These are phyloP conservation scores for Heliconius hewitsoni DNA, from an alignment of 1,140 invertebrate species.

Conservation along the genomic window DNA sequence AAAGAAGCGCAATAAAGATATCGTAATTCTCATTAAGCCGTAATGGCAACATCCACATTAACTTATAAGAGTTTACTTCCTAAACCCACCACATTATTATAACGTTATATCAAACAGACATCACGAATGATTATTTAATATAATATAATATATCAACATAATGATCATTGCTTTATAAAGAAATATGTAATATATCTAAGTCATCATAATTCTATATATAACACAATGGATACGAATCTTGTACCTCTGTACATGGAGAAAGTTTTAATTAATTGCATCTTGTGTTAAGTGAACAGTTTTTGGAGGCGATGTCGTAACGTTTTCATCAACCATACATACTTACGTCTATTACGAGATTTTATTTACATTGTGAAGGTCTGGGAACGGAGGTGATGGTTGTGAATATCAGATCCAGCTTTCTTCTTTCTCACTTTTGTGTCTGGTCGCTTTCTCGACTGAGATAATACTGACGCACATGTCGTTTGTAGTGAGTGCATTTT, in stretches of 20 bases:
- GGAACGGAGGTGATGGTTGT: conserved; percentile 54
- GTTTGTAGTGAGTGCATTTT: neutral
- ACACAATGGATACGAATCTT: neutral
- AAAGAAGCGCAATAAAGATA: neutral
- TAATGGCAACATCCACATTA: neutral
- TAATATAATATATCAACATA: conserved; percentile 13
- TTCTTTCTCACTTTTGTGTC: conserved; percentile 64
- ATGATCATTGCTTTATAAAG: conserved; percentile 5
- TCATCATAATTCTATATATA: neutral
- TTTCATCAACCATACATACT: conserved; percentile 54
- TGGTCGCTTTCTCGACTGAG: conserved; percentile 49
- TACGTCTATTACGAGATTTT: conserved; percentile 48
- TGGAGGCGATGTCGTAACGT: conserved; percentile 55
- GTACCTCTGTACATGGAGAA: conserved; percentile 48
- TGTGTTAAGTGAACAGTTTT: conserved; percentile 48
- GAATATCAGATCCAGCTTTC: conserved; percentile 57
- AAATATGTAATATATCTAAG: conserved; percentile 3
- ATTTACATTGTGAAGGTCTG: conserved; percentile 65
- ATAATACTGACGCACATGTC: neutral
- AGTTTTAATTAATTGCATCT: conserved; percentile 63
- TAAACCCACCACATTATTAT: neutral
- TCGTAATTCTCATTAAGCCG: neutral
- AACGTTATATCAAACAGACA: neutral
- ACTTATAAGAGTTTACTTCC: neutral
- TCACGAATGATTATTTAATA: conserved; percentile 5